Evolutionary conservation across 2,888 invertebrate species (phyloP), one percentile per base, ranked within the genome.

Genomic region (Nephrotoma flavescens): DNA sequence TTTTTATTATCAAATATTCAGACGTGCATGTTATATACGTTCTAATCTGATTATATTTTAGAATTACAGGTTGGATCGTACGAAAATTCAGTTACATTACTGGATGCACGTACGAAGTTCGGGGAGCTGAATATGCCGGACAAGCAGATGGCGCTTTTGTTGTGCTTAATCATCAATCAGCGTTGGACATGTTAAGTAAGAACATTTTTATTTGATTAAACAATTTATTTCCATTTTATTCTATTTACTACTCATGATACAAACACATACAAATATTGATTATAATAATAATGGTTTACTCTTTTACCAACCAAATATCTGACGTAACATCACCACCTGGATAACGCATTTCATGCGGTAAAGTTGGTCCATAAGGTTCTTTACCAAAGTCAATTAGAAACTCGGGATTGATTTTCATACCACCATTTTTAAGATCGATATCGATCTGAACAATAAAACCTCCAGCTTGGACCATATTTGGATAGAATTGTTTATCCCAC

Each of bases 271-370:
- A 42, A 86, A 86, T 31, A 31, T 86, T 45, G 86, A n/a, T 83
- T 45, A 84, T 41, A 42, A 85, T n/a, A 45, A 5, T 71, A 45
- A 19, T 5, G 6, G 41, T 42, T 88, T 91, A 92, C 85, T 93
- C 90, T 88, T 93, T 91, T 12, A 93, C 94, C 87, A 97, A 90
- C 97, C 97, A 98, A 91, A 99, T 98, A 89, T 99, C 98, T 0
- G 98, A 98, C 4, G 98, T 97, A 90, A 98, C 98, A 91, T 99
- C 98, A 42, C 98, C 98, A n/a, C 98, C 98, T 2, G 98, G 98
- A 91, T 98, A 98, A 90, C 99, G 95, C 94, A 98, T 97, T 93
- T 99, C 99, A 91, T 99, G 99, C 5, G 98, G 97, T 88, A 98
- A 89, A 89, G 95, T 93, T 1, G 98, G 96, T 0, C 99, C 99